Evolutionary conservation across 1,140 invertebrate genomes (phyloP).

Genomic region (Euura saliciscinereae): DNA sequence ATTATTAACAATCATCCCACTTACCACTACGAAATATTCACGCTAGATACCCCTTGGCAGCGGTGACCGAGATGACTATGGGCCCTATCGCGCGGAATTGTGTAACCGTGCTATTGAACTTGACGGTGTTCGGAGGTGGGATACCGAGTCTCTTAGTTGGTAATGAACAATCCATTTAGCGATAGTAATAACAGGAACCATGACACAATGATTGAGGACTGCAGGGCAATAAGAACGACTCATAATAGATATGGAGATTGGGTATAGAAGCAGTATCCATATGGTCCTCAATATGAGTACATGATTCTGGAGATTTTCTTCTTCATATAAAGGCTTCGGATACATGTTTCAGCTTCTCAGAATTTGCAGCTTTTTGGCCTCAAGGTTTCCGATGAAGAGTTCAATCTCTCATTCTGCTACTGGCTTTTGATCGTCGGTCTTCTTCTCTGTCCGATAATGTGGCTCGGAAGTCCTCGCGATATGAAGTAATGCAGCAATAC

Average conservation of each 20-base stretch:
- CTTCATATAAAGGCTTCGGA: no score
- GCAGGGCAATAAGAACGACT: no score
- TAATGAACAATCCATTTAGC: slow-evolving; percentile 46
- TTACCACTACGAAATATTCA: slow-evolving; percentile 8
- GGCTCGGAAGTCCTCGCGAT: slow-evolving; percentile 83
- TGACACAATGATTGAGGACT: no score
- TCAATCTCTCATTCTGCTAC: slow-evolving; percentile 76
- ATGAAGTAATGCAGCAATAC: slow-evolving; percentile 69
- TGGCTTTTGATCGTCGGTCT: slow-evolving; percentile 76
- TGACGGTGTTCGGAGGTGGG: slow-evolving; percentile 75
- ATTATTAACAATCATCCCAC: not conserved
- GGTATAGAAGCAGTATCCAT: no score
- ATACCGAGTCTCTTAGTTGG: slow-evolving; percentile 80
- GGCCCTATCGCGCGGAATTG: slow-evolving; percentile 64
- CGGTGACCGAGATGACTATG: slow-evolving; percentile 75
- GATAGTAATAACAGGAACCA: no score
- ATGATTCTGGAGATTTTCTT: no score
- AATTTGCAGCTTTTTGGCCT: slow-evolving; percentile 76
- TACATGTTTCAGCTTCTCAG: slow-evolving; percentile 68
- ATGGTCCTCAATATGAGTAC: no score
- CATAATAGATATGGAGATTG: no score
- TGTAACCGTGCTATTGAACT: slow-evolving; percentile 72
- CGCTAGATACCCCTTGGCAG: slow-evolving; percentile 74
- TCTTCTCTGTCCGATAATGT: slow-evolving; percentile 76
- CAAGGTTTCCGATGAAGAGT: slow-evolving; percentile 65